Evolutionary conservation across 2,888 invertebrate genomes (phyloP).

Genomic region (Drosophila testacea): DNA sequence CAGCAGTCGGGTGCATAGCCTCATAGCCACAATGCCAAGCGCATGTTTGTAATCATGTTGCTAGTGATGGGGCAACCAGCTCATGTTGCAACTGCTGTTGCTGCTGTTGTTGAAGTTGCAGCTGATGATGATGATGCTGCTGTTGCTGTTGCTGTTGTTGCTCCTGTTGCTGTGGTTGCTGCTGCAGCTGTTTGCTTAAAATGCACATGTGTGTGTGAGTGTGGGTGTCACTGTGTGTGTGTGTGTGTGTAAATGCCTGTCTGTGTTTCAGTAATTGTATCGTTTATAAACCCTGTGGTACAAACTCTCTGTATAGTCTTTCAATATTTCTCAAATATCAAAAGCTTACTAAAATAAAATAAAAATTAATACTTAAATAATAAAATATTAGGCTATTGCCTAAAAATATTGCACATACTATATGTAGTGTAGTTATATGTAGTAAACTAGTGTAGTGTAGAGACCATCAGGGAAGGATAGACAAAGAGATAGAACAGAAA

Average conservation of each 20-base stretch:
- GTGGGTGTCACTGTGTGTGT: slow-evolving; percentile 5
- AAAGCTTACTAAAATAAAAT: not conserved
- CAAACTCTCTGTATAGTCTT: slow-evolving; percentile 1
- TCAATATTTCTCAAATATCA: not conserved
- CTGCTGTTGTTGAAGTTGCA: slow-evolving; percentile 26
- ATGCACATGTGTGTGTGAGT: slow-evolving; percentile 17
- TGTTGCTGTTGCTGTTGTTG: slow-evolving; percentile 19
- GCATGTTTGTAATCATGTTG: slow-evolving; percentile 74
- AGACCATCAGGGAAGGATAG: not conserved
- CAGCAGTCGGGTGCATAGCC: slow-evolving; percentile 42
- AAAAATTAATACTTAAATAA: not conserved
- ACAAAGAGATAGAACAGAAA: not conserved
- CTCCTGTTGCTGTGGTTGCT: slow-evolving; percentile 11
- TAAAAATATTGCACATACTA: not conserved
- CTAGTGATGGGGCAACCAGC: slow-evolving; percentile 61
- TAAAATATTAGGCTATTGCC: not conserved
- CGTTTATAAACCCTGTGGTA: slow-evolving; percentile 21
- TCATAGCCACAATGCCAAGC: slow-evolving; percentile 44
- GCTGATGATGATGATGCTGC: slow-evolving; percentile 20
- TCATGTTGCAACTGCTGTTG: slow-evolving; percentile 63
- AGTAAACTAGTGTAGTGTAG: not conserved
- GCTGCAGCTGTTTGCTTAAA: slow-evolving; percentile 53
- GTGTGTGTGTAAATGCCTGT: slow-evolving; percentile 2
- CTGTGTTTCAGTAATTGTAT: slow-evolving; percentile 17
- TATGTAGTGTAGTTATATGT: no score